Percentiles rank a stretch among this genome's conserved stretches.
phyloP scores from a whole-genome alignment of 2,797 vertebrate genomes.

The Chelonia mydas region DNA sequence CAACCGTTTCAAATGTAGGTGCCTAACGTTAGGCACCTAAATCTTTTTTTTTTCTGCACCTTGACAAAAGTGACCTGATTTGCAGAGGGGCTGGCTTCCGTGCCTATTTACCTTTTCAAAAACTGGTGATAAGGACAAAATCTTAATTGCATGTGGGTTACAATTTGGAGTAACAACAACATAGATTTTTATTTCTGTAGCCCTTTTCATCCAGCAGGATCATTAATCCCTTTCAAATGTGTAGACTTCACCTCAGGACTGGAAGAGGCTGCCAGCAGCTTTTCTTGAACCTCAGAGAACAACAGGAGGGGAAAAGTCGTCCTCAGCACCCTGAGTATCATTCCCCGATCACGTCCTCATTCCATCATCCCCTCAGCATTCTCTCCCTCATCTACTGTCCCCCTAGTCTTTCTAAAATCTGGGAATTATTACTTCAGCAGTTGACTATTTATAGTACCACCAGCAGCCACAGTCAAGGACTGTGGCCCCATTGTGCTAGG shows the following conservation, averaged over 20 bases:
- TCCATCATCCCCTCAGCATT: neutral
- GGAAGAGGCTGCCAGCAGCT: neutral
- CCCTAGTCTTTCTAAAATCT: neutral
- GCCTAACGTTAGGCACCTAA: neutral
- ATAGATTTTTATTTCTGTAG: accelerated
- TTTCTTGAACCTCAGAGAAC: neutral
- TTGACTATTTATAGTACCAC: neutral
- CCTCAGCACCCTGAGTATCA: neutral
- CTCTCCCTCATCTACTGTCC: neutral
- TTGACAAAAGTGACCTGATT: neutral
- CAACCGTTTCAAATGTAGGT: neutral
- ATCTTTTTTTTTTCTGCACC: neutral
- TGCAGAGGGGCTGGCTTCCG: neutral
- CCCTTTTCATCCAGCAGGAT: neutral
- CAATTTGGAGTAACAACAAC: neutral
- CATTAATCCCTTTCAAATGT: neutral
- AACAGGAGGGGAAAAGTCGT: neutral
- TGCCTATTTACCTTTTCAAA: neutral
- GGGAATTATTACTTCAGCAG: neutral
- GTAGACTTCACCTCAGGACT: neutral
- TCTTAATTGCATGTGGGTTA: neutral
- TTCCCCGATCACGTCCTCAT: too few relatives aligned
- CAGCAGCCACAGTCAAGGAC: neutral
- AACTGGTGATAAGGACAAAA: neutral
- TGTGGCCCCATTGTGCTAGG: neutral